Conservation (phyloP, 2,113 vertebrate species). For the Dromiciops gliroides region DNA sequence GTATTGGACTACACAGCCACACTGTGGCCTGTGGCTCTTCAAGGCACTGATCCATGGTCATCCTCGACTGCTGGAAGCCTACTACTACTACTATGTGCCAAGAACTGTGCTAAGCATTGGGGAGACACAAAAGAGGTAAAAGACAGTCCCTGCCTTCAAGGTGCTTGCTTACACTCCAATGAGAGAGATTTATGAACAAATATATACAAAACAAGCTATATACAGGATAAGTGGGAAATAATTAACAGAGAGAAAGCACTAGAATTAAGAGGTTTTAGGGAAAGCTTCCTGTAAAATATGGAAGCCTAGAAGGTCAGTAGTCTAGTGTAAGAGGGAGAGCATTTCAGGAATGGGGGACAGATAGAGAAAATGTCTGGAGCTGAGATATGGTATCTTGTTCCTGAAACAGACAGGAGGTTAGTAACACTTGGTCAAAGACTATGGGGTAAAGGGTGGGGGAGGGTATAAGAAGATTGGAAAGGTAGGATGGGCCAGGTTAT, state of each 20-base stretch:
- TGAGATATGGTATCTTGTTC: background rate
- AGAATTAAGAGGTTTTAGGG: background rate
- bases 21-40: no score
- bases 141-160: background rate
- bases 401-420: background rate
- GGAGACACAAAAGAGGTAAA: background rate
- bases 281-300: background rate
- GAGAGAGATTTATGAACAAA: background rate
- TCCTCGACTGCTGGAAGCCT: no score
- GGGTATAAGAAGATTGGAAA: background rate
- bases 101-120: background rate
- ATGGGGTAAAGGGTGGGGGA: background rate
- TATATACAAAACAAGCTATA: background rate
- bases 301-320: background rate
- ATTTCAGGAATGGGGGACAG: background rate
- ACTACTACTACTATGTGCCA: background rate
- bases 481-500: background rate
- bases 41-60: no score
- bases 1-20: no score
- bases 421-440: background rate
- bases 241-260: background rate
- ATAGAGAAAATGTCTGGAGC: background rate
- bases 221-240: background rate
- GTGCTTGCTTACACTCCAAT: background rate
- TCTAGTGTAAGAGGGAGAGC: background rate